Evolutionary conservation across 1,140 invertebrate genomes (phyloP).

Genomic region (Trialeurodes vaporariorum): DNA sequence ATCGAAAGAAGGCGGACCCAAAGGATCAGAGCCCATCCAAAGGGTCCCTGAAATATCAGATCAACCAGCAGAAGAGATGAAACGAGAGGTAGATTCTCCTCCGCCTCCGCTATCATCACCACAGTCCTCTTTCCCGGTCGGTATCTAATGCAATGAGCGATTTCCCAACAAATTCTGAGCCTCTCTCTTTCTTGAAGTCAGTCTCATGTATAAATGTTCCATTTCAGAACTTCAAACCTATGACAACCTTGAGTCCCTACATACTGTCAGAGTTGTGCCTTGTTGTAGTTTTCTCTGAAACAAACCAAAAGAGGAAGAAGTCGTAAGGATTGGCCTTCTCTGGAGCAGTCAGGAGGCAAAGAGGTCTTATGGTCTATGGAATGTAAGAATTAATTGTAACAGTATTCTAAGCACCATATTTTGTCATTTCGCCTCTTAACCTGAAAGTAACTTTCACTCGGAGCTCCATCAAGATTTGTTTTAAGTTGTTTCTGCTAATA

Average conservation of each 20-base stretch:
- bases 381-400: too few species aligned
- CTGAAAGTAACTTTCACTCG: too few species aligned
- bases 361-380: too few species aligned
- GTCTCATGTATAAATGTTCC: too few species aligned
- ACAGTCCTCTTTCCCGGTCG: background rate
- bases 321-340: too few species aligned
- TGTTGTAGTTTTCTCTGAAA: background rate
- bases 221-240: background rate
- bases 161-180: background rate
- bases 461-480: too few species aligned
- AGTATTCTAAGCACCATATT: too few species aligned
- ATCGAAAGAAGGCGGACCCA: slow-evolving; percentile 26
- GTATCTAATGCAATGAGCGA: background rate
- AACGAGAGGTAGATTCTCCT: background rate
- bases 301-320: background rate
- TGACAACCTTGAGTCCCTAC: too few species aligned
- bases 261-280: too few species aligned
- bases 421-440: too few species aligned
- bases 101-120: background rate
- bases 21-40: slow-evolving; percentile 21
- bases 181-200: background rate
- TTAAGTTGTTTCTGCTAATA: too few species aligned
- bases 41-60: background rate
- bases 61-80: background rate
- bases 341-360: too few species aligned